Percentiles rank a stretch among this genome's conserved stretches.
Evolutionary conservation across 2,888 invertebrate species (phyloP).

Genomic region (Lasioglossum leucozonium): DNA sequence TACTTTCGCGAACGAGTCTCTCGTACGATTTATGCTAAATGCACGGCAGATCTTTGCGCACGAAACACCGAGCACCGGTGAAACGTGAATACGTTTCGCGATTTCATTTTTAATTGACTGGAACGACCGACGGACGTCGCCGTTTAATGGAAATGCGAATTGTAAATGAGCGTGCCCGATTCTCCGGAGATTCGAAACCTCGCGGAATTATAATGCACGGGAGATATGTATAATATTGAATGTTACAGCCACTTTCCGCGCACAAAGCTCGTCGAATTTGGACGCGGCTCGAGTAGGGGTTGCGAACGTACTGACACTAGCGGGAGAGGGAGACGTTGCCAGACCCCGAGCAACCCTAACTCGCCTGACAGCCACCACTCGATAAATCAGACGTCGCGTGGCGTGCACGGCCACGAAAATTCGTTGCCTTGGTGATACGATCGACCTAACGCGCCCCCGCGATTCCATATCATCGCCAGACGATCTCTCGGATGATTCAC

Average conservation of each 20-base stretch:
- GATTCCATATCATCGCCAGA: background rate
- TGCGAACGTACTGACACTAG: background rate
- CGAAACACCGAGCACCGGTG: background rate
- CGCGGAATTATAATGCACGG: background rate
- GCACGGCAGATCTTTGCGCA: background rate
- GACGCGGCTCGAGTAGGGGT: background rate
- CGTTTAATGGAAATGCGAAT: background rate
- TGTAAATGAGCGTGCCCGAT: background rate
- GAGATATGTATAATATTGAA: background rate
- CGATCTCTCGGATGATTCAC: constrained; percentile 16
- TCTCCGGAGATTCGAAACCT: background rate
- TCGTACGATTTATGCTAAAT: background rate
- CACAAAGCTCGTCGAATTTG: background rate
- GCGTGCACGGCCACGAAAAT: background rate
- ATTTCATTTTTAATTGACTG: background rate
- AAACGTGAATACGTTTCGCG: background rate
- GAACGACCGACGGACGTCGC: background rate
- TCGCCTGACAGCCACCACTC: background rate
- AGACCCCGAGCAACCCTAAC: background rate
- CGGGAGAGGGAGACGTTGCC: background rate
- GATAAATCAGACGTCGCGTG: constrained; percentile 6
- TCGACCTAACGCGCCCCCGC: constrained; percentile 41
- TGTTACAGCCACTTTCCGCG: background rate
- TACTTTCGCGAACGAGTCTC: background rate
- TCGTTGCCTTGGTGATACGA: constrained; percentile 41